phyloP scores from a whole-genome alignment of 2,113 vertebrate genomes.

The Petromus typicus region DNA sequence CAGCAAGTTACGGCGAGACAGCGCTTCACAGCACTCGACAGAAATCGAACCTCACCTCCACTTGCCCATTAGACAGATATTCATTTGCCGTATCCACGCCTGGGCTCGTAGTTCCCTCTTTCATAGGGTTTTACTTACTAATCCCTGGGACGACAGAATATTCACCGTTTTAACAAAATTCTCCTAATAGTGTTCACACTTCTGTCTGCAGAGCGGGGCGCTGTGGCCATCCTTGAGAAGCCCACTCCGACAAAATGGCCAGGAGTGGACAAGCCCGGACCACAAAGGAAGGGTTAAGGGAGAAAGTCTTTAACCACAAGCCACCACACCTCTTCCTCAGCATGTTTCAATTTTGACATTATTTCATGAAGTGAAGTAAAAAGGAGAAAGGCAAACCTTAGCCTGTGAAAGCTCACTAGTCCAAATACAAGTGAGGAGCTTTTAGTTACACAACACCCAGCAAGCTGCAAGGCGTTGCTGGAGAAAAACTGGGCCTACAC shows the following conservation, averaged over 20 bases:
- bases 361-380: not conserved
- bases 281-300: not conserved
- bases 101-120: not conserved
- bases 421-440: not conserved
- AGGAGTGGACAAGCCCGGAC: not conserved
- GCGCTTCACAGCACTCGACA: not conserved
- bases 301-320: not conserved
- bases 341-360: not conserved
- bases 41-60: not conserved
- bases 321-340: not conserved
- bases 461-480: not conserved
- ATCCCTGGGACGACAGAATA: not conserved
- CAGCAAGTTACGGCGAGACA: not conserved
- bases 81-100: not conserved
- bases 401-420: not conserved
- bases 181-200: not conserved
- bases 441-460: not conserved
- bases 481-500: accelerated
- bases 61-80: not conserved
- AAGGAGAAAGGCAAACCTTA: not conserved
- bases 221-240: not conserved
- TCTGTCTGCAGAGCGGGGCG: not conserved
- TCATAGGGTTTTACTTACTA: not conserved
- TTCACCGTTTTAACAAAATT: not conserved
- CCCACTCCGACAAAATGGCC: not conserved